Percentiles rank a stretch among this genome's conserved stretches.
Conservation (phyloP, 2,888 invertebrate genomes). For the Dryobota labecula region DNA sequence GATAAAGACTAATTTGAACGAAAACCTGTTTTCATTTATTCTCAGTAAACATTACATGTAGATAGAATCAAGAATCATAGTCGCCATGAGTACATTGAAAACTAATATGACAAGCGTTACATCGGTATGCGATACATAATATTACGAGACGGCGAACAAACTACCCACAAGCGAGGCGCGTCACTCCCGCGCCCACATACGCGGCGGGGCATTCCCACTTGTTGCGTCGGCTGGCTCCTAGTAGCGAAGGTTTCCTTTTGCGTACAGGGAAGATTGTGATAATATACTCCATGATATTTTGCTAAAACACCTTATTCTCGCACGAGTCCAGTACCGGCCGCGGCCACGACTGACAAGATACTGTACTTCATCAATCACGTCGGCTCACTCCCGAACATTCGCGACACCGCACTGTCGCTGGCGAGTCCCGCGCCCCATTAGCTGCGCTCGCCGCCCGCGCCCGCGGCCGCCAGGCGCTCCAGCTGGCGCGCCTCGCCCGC, state of each 20-base stretch:
- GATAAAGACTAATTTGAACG: slow-evolving; percentile 68
- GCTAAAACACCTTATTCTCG: neutral
- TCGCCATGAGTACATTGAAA: slow-evolving; percentile 30
- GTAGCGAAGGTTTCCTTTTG: neutral
- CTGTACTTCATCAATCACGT: neutral
- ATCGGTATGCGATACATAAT: slow-evolving; percentile 37
- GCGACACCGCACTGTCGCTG: slow-evolving; percentile 19
- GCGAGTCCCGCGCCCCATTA: slow-evolving; percentile 17
- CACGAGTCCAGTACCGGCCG: neutral
- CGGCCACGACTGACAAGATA: neutral
- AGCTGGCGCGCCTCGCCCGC: slow-evolving; percentile 89
- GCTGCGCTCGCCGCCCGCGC: slow-evolving; percentile 78
- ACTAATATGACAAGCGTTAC: slow-evolving; percentile 50
- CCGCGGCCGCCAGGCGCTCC: slow-evolving; percentile 87
- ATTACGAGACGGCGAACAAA: slow-evolving; percentile 12
- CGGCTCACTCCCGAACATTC: slow-evolving; percentile 7
- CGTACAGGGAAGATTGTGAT: neutral
- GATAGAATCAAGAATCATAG: slow-evolving; percentile 17
- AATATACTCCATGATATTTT: slow-evolving; percentile 11
- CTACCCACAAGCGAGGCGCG: slow-evolving; percentile 17
- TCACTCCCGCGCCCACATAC: neutral
- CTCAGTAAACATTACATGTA: slow-evolving; percentile 43
- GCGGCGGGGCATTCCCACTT: neutral
- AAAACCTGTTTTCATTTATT: slow-evolving; percentile 57
- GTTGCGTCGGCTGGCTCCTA: neutral